Evolutionary conservation across 2,888 invertebrate species (phyloP).

Genomic region (Leucozona laternaria): DNA sequence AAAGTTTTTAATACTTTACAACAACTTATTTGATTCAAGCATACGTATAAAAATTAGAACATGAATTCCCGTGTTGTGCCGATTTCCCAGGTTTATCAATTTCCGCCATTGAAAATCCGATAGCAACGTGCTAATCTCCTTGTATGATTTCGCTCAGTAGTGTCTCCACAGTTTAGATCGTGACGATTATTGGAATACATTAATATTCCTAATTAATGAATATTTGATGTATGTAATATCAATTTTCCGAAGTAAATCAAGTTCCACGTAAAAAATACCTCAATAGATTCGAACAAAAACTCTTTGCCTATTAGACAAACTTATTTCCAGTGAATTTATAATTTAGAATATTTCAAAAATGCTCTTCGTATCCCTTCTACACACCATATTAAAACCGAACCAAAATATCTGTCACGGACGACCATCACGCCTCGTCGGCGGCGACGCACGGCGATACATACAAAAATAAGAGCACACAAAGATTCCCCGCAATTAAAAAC

Average conservation of each 20-base stretch:
- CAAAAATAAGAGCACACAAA: constrained; percentile 19
- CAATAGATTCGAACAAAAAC: background rate
- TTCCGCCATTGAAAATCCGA: too few relatives aligned
- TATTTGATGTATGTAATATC: background rate
- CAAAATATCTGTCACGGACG: constrained; percentile 17
- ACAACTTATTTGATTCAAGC: too few relatives aligned
- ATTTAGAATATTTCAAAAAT: constrained; percentile 40
- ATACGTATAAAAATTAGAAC: too few relatives aligned
- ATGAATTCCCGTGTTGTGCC: too few relatives aligned
- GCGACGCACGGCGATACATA: background rate
- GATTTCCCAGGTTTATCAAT: too few relatives aligned
- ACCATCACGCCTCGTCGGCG: background rate
- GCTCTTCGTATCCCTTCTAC: constrained; percentile 15
- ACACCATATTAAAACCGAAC: constrained; percentile 1
- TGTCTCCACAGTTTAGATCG: too few relatives aligned
- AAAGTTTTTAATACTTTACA: too few relatives aligned
- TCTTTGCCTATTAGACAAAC: background rate
- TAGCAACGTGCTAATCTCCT: too few relatives aligned
- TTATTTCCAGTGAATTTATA: constrained; percentile 30
- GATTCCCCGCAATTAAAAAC: constrained; percentile 59
- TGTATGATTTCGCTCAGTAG: too few relatives aligned
- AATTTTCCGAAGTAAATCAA: background rate
- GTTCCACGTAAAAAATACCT: constrained; percentile 1
- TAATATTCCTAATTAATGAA: background rate
- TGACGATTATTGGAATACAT: too few relatives aligned